Base-by-base conservation (phyloP, 2,113 vertebrate species). In the Pelmatolapia mariae region DNA sequence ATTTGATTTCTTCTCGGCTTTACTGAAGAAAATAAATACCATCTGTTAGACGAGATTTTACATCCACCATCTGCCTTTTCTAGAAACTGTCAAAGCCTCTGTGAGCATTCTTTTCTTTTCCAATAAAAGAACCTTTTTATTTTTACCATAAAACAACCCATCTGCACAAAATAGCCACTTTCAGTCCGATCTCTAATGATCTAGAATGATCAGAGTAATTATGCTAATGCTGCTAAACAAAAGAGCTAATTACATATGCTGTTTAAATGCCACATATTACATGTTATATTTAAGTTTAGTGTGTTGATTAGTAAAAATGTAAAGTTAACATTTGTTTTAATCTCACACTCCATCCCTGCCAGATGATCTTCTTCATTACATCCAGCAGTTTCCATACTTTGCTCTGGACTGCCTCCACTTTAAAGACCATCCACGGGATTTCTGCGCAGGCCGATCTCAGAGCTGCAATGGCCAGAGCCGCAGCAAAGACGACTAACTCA, bases 361-460 rank as follows among this genome's bases (percentile, higher is more conserved):
- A 99, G 98, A 96, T 50, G 96, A 97, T 73, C 97, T 99, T 92
- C 63, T 87, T 81, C 90, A 71, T 50, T 97, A 97, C 83, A 89
- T 96, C 47, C 93, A 96, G 61, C 88, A 91, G 53, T 93, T 96
- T 92, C 98, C 97, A 18, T 47, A 93, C 96, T 98, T 98, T 9
- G 95, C 97, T n/a, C 95, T 96, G 89, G 93, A 97, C 18, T 96
- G 94, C 91, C 92, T 98, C 13, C 93, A 96, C 80, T 95, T 97
- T 36, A 90, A 95, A 59, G 95, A 96, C 90, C 83, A 94, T 4
- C 95, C 89, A 52, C 87, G 38, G 82, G 89, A 10, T 15, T 24
- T 22, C 40, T 93, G n/a, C 86, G 6, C 24, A 83, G 84, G 2
- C 66, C 94, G 57, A 18, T 91, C 95, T 24, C 96, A 95, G 29